A percentile compares a stretch with the other conserved stretches of the same genome.
Evolutionary conservation across 2,888 invertebrate species (phyloP).

Genomic region (Gymnocheta viridis): DNA sequence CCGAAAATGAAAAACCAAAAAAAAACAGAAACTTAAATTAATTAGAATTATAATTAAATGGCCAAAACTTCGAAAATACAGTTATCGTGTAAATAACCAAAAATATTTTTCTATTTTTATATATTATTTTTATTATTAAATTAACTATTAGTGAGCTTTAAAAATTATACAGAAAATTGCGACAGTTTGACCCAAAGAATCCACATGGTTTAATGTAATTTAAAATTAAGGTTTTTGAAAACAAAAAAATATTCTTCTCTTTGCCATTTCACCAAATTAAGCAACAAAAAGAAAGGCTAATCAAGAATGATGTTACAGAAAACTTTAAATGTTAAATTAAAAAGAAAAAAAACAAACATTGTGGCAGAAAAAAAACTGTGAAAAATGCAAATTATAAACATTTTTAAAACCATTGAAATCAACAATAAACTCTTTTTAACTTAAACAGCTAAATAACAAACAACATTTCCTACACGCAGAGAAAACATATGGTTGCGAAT

Average conservation of each 20-base stretch:
- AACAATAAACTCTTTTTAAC: slow-evolving; percentile 32
- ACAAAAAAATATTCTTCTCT: not conserved
- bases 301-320: slow-evolving; percentile 12
- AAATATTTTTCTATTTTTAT: too few relatives aligned
- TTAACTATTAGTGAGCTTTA: too few relatives aligned
- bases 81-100: too few relatives aligned
- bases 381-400: slow-evolving; percentile 49
- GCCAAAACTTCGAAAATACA: too few relatives aligned
- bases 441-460: slow-evolving; percentile 15
- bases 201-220: too few relatives aligned
- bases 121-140: too few relatives aligned
- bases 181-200: not conserved
- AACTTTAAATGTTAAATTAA: not conserved
- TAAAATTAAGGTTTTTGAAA: not conserved
- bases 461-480: slow-evolving; percentile 5
- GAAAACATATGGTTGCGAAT: not conserved
- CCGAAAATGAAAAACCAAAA: too few relatives aligned
- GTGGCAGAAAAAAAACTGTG: not conserved
- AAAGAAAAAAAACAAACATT: not conserved
- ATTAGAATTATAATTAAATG: too few relatives aligned
- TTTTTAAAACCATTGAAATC: slow-evolving; percentile 45
- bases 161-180: not conserved
- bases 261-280: slow-evolving; percentile 22
- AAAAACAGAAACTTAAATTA: too few relatives aligned
- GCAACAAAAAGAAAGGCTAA: slow-evolving; percentile 36